phyloP scores from a whole-genome alignment of 2,888 invertebrate species.

The Cryptocheilus praepositus region DNA sequence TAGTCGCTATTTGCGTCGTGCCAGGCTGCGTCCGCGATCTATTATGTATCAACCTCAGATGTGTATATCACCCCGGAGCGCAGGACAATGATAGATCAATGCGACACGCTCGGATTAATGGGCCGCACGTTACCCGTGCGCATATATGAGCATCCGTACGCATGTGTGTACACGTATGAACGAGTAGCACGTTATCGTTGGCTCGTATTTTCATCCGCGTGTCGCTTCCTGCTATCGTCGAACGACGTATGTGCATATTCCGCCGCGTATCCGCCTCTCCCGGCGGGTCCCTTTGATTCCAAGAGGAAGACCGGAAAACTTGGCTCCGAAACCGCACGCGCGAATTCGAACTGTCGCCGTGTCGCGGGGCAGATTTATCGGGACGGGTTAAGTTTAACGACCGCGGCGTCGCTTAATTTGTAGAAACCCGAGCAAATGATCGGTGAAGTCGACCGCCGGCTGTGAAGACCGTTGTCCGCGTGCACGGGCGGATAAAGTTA shows the following conservation, averaged over 20 bases:
- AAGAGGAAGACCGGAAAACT: no score
- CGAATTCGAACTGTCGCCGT: no score
- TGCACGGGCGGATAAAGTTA: neutral
- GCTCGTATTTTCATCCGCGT: constrained; percentile 5
- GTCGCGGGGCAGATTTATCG: no score
- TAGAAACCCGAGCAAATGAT: no score
- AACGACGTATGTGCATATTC: neutral
- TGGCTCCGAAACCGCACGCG: no score
- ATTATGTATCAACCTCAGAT: constrained; percentile 67
- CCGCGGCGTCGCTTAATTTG: no score
- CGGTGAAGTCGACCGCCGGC: no score
- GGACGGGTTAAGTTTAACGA: no score
- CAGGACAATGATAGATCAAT: constrained; percentile 73
- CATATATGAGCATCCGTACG: constrained; percentile 3
- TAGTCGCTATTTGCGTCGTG: constrained; percentile 51
- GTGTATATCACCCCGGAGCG: constrained; percentile 59
- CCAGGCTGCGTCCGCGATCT: constrained; percentile 58
- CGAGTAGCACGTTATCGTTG: constrained; percentile 7
- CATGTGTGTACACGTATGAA: neutral
- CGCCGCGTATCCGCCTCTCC: no score
- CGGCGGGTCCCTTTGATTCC: no score
- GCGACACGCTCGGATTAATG: constrained; percentile 73
- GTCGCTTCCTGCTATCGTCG: constrained; percentile 13
- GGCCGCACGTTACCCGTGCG: constrained; percentile 62
- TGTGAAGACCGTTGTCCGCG: constrained; percentile 1